phyloP scores from a whole-genome alignment of 2,888 invertebrate genomes.

The Brachyopa scutellaris region DNA sequence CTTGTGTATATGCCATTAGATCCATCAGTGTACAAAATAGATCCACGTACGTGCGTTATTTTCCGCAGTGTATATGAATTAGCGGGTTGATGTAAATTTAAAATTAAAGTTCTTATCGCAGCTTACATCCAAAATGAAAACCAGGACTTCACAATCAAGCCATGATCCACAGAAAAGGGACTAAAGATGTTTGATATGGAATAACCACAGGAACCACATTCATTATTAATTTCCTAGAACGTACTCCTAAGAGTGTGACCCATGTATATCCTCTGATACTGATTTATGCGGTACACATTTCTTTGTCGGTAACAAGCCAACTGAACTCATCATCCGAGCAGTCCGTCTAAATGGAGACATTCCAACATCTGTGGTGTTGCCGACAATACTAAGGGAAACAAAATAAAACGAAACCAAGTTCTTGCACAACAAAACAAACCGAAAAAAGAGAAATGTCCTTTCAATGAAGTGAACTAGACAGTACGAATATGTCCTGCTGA shows the following conservation, averaged over 20 bases:
- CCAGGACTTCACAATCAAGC: too few relatives aligned
- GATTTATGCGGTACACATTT: constrained; percentile 38
- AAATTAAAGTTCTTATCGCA: too few relatives aligned
- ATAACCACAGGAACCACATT: constrained; percentile 68
- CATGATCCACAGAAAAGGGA: not conserved
- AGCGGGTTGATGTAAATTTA: too few relatives aligned
- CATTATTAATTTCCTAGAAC: constrained; percentile 54
- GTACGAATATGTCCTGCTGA: constrained; percentile 20
- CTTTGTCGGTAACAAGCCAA: constrained; percentile 52
- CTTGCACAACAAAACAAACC: not conserved
- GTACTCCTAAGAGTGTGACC: constrained; percentile 34
- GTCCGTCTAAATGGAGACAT: constrained; percentile 60
- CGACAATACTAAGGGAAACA: constrained; percentile 23
- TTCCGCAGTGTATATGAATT: too few relatives aligned
- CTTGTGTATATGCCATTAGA: too few relatives aligned
- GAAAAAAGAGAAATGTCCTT: not conserved
- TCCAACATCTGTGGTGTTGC: constrained; percentile 42
- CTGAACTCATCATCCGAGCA: not conserved
- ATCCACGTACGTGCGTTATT: too few relatives aligned
- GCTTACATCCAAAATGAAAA: too few relatives aligned
- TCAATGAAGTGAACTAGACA: not conserved
- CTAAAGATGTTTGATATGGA: constrained; percentile 32
- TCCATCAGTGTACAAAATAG: too few relatives aligned
- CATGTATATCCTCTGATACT: constrained; percentile 15
- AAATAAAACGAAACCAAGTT: not conserved